Conservation (phyloP, 2,888 invertebrate species). For the Drosophila phalerata region DNA sequence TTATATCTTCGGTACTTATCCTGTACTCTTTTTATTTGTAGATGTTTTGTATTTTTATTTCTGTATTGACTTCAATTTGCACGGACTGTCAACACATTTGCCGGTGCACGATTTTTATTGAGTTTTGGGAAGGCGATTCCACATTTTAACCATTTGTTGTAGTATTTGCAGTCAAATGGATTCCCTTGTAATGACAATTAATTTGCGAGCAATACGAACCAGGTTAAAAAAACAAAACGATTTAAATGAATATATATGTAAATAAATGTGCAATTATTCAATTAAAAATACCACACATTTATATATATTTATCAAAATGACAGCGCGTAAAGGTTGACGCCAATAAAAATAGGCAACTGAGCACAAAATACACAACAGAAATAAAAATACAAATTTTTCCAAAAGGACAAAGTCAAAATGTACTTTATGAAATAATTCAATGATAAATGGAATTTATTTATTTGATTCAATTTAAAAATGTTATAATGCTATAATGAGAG, state of each 20-base stretch:
- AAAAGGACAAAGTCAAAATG: constrained; percentile 40
- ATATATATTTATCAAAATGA: constrained; percentile 33
- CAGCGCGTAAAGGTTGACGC: constrained; percentile 64
- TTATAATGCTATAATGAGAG: constrained; percentile 34
- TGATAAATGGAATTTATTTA: constrained; percentile 59
- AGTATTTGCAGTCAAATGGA: constrained; percentile 41
- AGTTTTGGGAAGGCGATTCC: constrained; percentile 53
- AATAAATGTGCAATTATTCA: constrained; percentile 63
- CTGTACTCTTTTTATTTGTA: constrained; percentile 3
- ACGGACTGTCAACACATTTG: constrained; percentile 51
- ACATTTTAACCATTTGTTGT: constrained; percentile 49
- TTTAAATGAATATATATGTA: constrained; percentile 32
- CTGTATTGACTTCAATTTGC: constrained; percentile 33
- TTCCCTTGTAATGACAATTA: constrained; percentile 60
- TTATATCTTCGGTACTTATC: background rate
- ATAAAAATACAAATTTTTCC: constrained; percentile 14
- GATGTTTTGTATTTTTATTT: constrained; percentile 17
- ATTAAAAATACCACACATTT: constrained; percentile 69
- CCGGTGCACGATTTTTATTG: constrained; percentile 48
- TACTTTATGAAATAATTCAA: constrained; percentile 40
- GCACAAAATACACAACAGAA: constrained; percentile 24
- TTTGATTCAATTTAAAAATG: constrained; percentile 51
- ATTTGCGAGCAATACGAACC: constrained; percentile 57
- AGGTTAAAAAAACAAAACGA: constrained; percentile 26
- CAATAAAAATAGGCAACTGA: constrained; percentile 66